These are phyloP conservation scores for Drosophila ambigua DNA, from an alignment of 1,140 invertebrate genomes.

Conservation along the genomic window DNA sequence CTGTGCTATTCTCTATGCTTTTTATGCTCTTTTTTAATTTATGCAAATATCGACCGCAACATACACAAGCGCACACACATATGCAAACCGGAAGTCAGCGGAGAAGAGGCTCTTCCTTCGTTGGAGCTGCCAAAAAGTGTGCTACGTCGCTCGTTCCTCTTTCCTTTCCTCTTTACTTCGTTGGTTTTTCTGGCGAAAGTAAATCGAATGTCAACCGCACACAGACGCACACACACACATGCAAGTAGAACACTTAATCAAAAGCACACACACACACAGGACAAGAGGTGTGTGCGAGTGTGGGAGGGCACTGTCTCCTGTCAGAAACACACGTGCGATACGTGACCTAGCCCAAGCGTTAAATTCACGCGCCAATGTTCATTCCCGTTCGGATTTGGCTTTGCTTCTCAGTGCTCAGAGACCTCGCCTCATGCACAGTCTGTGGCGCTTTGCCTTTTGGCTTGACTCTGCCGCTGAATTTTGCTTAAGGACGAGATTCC, in stretches of 20 bases:
- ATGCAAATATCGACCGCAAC: slow-evolving; percentile 75
- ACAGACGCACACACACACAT: slow-evolving; percentile 20
- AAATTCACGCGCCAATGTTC: slow-evolving; percentile 64
- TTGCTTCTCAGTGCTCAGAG: background rate
- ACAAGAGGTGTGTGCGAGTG: background rate
- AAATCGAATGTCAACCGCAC: slow-evolving; percentile 73
- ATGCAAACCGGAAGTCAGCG: slow-evolving; percentile 15
- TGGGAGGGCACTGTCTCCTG: slow-evolving; percentile 31
- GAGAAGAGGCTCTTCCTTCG: slow-evolving; percentile 2
- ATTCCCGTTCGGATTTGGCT: slow-evolving; percentile 8
- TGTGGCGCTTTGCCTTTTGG: no score
- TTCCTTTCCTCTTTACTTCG: background rate
- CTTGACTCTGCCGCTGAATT: no score
- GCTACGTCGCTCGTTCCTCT: slow-evolving; percentile 44
- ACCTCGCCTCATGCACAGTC: no score
- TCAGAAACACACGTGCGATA: slow-evolving; percentile 60
- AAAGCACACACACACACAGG: slow-evolving; percentile 36
- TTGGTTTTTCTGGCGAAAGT: slow-evolving; percentile 58
- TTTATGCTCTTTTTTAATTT: slow-evolving; percentile 59
- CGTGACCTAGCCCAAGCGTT: slow-evolving; percentile 76
- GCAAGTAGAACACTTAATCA: slow-evolving; percentile 55
- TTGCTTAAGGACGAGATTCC: no score
- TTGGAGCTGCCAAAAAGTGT: slow-evolving; percentile 64
- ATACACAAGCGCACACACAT: slow-evolving; percentile 11
- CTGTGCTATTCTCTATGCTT: slow-evolving; percentile 26